These are phyloP conservation scores for Zygaena filipendulae DNA, from an alignment of 2,888 invertebrate species.

Conservation along the genomic window DNA sequence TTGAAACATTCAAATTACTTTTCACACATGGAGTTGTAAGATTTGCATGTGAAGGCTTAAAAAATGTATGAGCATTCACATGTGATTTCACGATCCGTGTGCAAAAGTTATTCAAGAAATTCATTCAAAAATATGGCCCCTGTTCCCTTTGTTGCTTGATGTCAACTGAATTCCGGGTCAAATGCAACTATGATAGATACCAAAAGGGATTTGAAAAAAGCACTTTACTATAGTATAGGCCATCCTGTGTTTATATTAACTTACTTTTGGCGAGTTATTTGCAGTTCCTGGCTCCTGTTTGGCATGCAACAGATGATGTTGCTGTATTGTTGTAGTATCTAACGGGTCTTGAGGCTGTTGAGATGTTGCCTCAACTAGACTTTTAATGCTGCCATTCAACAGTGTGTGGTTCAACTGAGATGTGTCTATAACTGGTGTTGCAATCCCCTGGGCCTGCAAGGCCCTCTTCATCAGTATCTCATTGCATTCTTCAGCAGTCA, in stretches of 20 bases:
- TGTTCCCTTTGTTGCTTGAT: too few species aligned
- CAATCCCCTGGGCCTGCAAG: constrained; percentile 71
- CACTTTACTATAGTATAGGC: too few species aligned
- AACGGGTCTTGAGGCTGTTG: constrained; percentile 46
- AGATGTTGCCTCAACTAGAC: constrained; percentile 40
- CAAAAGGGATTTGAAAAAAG: too few species aligned
- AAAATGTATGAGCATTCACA: too few species aligned
- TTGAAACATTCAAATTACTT: too few species aligned
- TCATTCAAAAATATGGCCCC: too few species aligned
- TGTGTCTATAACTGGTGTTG: constrained; percentile 57
- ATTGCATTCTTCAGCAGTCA: constrained; percentile 82
- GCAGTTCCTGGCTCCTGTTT: constrained; percentile 71
- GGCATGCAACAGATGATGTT: constrained; percentile 61
- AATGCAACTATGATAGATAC: too few species aligned
- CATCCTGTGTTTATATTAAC: constrained; percentile 16
- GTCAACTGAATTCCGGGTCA: too few species aligned
- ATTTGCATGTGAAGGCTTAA: too few species aligned
- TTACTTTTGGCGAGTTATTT: constrained; percentile 66
- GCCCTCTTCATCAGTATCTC: constrained; percentile 82
- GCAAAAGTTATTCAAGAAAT: too few species aligned
- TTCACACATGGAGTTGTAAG: too few species aligned
- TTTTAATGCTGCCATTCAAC: constrained; percentile 51
- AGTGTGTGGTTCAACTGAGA: constrained; percentile 55
- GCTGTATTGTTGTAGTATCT: constrained; percentile 42
- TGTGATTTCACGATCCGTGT: too few species aligned